phyloP scores from a whole-genome alignment of 92 coral and sea anemone genomes.

The Nematostella vectensis region DNA sequence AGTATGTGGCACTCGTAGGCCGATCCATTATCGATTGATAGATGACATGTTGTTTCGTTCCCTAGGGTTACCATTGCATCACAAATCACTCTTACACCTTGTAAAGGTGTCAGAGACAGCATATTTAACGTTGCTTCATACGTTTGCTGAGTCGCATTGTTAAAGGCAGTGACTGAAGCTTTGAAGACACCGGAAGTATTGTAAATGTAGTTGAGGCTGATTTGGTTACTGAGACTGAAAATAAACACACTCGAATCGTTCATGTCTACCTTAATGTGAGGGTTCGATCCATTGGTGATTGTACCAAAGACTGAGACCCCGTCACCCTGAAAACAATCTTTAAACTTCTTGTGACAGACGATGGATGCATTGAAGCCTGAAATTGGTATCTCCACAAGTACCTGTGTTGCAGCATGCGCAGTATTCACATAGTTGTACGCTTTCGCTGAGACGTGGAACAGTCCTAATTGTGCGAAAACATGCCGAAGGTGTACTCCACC shows the following conservation, averaged over 20 bases:
- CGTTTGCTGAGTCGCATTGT: conserved; percentile 31
- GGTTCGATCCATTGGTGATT: conserved; percentile 33
- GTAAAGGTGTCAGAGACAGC: conserved; percentile 5
- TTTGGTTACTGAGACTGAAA: neutral
- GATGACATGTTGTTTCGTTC: conserved; percentile 27
- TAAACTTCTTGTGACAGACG: conserved; percentile 30
- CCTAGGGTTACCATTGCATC: conserved; percentile 27
- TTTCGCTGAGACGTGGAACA: conserved; percentile 15
- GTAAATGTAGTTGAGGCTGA: neutral
- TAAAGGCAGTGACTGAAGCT: conserved; percentile 19
- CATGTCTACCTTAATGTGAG: conserved; percentile 28
- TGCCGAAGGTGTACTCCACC: conserved; percentile 12
- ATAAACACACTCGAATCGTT: conserved; percentile 14
- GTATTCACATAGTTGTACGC: conserved; percentile 37
- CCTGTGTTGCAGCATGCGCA: conserved; percentile 15
- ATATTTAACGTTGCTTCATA: conserved; percentile 4
- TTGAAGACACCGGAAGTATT: conserved; percentile 11
- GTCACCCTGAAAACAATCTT: conserved; percentile 42
- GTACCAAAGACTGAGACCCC: conserved; percentile 8
- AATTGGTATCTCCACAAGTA: conserved; percentile 30
- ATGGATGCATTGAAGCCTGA: conserved; percentile 20
- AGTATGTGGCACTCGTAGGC: conserved; percentile 37
- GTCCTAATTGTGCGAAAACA: conserved; percentile 9
- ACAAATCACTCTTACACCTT: conserved; percentile 14
- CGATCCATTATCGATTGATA: conserved; percentile 21